phyloP scores from a whole-genome alignment of 2,888 invertebrate species.

The Drosophila neutralis region DNA sequence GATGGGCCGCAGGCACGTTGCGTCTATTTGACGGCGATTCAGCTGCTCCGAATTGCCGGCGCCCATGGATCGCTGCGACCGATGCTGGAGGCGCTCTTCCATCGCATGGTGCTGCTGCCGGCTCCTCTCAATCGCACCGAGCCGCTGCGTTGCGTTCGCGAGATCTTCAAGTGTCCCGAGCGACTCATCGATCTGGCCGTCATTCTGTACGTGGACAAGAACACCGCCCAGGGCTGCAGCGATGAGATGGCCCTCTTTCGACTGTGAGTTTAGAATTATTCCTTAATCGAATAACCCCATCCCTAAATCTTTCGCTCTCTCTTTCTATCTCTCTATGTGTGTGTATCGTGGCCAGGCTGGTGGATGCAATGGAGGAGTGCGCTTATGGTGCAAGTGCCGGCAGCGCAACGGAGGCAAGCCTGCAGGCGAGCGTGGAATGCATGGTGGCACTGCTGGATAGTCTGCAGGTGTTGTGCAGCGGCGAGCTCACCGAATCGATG shows the following conservation, averaged over 20 bases:
- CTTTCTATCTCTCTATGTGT: neutral
- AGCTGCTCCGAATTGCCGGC: constrained; percentile 94
- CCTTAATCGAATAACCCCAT: neutral
- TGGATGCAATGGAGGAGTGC: constrained; percentile 97
- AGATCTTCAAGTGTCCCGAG: constrained; percentile 90
- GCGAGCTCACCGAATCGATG: constrained; percentile 88
- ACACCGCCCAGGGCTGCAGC: constrained; percentile 87
- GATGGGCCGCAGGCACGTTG: constrained; percentile 95
- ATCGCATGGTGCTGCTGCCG: constrained; percentile 95
- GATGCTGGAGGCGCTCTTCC: constrained; percentile 96
- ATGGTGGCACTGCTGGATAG: constrained; percentile 93
- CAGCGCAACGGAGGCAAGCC: constrained; percentile 90
- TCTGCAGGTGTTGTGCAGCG: constrained; percentile 92
- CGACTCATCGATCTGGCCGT: constrained; percentile 89
- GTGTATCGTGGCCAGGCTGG: constrained; percentile 87
- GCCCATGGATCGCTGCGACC: constrained; percentile 94
- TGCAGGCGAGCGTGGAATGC: constrained; percentile 93
- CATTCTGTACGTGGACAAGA: constrained; percentile 88
- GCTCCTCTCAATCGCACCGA: constrained; percentile 94
- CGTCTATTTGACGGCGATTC: constrained; percentile 94
- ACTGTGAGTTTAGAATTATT: constrained; percentile 85
- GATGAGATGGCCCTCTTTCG: constrained; percentile 93
- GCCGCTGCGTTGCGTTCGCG: constrained; percentile 92
- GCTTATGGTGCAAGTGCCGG: constrained; percentile 88
- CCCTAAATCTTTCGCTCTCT: neutral